Evolutionary conservation across 2,113 vertebrate genomes (phyloP).

Genomic region (Raja brachyura): DNA sequence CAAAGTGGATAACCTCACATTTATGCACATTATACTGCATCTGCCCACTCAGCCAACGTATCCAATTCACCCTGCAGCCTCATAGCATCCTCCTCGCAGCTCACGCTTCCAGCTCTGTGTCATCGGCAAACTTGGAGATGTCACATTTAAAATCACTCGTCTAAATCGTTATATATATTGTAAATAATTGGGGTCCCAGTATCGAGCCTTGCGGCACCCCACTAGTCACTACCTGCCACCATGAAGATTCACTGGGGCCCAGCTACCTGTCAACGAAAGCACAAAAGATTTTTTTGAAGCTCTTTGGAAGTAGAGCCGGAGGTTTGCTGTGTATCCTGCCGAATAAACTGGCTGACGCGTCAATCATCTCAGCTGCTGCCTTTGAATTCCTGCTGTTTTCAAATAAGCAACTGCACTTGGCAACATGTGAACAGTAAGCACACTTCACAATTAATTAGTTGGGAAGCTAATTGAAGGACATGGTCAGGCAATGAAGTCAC

Average conservation of each 20-base stretch:
- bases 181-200: too few relatives aligned
- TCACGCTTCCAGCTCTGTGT: too few relatives aligned
- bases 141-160: too few relatives aligned
- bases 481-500: not conserved
- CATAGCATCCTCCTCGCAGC: too few relatives aligned
- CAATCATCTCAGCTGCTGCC: not conserved
- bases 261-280: not conserved
- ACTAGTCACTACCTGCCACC: too few relatives aligned
- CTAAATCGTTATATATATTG: too few relatives aligned
- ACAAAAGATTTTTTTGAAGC: not conserved
- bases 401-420: not conserved
- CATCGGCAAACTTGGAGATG: too few relatives aligned
- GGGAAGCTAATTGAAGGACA: not conserved
- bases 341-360: not conserved
- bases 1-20: too few relatives aligned
- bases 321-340: not conserved
- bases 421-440: not conserved
- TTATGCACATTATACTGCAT: too few relatives aligned
- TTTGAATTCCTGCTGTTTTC: not conserved
- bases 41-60: too few relatives aligned
- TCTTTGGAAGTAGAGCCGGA: not conserved
- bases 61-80: too few relatives aligned
- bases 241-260: not conserved
- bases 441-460: not conserved
- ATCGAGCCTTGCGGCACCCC: too few relatives aligned